These are phyloP conservation scores for Leontocebus nigricollis DNA, from an alignment of 2,797 vertebrate genomes.

Conservation along the genomic window DNA sequence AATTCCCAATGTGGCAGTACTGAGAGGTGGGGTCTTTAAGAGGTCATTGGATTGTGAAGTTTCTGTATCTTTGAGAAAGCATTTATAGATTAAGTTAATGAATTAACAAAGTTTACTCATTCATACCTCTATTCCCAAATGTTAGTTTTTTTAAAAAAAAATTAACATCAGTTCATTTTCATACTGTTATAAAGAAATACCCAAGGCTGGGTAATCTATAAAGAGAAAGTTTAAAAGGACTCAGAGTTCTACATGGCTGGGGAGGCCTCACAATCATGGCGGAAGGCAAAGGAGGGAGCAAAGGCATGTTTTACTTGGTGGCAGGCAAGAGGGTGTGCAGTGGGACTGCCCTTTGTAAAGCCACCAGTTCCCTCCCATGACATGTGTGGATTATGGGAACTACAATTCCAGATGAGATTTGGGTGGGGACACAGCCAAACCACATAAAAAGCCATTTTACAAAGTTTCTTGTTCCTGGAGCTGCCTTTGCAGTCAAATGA, in stretches of 20 bases:
- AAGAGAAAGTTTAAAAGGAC: neutral
- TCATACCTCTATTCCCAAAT: neutral
- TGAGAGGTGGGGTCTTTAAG: neutral
- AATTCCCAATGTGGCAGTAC: neutral
- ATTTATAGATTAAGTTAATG: neutral
- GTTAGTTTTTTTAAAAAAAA: neutral
- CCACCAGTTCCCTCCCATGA: neutral
- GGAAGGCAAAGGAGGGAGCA: neutral
- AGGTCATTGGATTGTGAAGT: neutral
- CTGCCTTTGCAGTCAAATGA: neutral
- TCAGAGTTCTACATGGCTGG: neutral
- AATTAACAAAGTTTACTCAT: neutral
- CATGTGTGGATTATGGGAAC: neutral
- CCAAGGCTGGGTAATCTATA: neutral
- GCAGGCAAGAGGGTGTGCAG: neutral
- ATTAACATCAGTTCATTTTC: too few species aligned
- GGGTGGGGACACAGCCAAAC: neutral
- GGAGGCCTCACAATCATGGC: neutral
- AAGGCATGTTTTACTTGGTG: neutral
- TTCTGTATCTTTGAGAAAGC: neutral
- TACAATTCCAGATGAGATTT: neutral
- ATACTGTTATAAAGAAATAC: neutral
- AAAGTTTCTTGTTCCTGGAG: neutral
- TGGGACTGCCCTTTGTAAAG: neutral
- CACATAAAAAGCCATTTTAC: neutral